Base-by-base conservation (phyloP, 2,797 vertebrate species). In the Lophotriccus pileatus region DNA sequence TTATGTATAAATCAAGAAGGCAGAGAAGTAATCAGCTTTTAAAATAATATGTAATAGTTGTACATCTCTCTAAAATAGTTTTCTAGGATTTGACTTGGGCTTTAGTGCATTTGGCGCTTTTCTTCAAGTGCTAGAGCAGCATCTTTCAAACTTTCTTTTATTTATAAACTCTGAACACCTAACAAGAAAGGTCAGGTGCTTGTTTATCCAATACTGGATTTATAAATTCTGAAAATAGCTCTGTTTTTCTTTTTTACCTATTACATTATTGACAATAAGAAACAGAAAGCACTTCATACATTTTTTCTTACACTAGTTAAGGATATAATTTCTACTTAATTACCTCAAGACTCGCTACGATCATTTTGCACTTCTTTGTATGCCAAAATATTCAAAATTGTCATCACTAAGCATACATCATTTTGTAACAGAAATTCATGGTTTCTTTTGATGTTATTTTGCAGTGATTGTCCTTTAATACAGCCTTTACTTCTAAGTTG, bases 271-370 rank as follows among this genome's bases (percentile, higher is more conserved):
- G n/a, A 50, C 70, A 67, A 39, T 32, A 67, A 78, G 56, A 78
- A 89, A 55, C 17, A 87, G 28, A 84, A 84, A 58, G 7, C 18
- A 56, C 23, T 81, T 49, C 5, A 19, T 37, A 32, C 10, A 5
- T 50, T 36, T 58, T 88, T 77, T 56, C 30, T 76, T 46, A 23
- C 9, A 50, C 41, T 14, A 89, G 66, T 85, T 93, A n/a, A 78
- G 20, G 43, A 84, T 75, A 77, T 94, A 87, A 89, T 79, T 94
- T 96, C 53, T 88, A 55, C 73, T 60, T 87, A 52, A 52, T 5
- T 27, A 12, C n/a, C 67, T 81, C 60, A 80, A 90, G n/a, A 66
- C 50, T 95, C 67, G 74, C 53, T 91, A 55, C 43, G 46, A 81
- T 53, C 76, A 92, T 84, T 56, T 62, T 85, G 62, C 22, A 15